Evolutionary conservation across 2,113 vertebrate species (phyloP), one percentile per base, ranked within the genome.

Genomic region (Collichthys lucidus): DNA sequence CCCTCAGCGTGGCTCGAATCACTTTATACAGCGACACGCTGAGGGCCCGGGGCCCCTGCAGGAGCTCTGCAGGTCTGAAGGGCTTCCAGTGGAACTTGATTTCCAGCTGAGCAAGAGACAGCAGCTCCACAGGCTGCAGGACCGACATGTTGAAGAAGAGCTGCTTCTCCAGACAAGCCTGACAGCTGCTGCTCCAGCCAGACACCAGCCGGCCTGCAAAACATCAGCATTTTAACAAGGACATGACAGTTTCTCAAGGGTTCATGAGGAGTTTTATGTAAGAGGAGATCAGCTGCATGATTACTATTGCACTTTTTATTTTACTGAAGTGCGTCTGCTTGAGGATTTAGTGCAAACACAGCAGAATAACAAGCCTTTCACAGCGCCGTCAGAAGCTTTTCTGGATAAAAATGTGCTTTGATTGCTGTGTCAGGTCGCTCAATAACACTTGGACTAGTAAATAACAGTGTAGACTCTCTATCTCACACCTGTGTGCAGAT

Each of bases 71-170:
- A 0, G 71, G 0, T 0, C 80, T 77, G 77, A 95, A 86, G 0
- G 91, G 87, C 15, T 89, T 91, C 82, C 93, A 94, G 14, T 82
- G 93, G 86, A 99, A 96, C 8, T 50, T 86, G 31, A 98, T 17
- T 76, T 98, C 96, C 88, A 99, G 93, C 87, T 94, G 97, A 3
- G 95, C 96, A 86, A 96, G 80, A 0, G 96, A 97, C 70, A 96
- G 67, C 69, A 69, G 85, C 89, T 99, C 97, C 2, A 83, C 89
- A 4, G 95, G 89, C 81, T 97, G 96, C 88, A 99, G 95, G 19
- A 91, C 94, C 0, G 97, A 96, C 88, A 98, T 81, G 89, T 99
- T 97, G 71, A 99, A 99, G 92, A 94, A 94, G 0, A 97, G 91
- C 17, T 92, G 95, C 86, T 96, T 97, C 88, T 95, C 93, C 83